Evolutionary conservation across 2,888 invertebrate species (phyloP).

Genomic region (Aelia acuminata): DNA sequence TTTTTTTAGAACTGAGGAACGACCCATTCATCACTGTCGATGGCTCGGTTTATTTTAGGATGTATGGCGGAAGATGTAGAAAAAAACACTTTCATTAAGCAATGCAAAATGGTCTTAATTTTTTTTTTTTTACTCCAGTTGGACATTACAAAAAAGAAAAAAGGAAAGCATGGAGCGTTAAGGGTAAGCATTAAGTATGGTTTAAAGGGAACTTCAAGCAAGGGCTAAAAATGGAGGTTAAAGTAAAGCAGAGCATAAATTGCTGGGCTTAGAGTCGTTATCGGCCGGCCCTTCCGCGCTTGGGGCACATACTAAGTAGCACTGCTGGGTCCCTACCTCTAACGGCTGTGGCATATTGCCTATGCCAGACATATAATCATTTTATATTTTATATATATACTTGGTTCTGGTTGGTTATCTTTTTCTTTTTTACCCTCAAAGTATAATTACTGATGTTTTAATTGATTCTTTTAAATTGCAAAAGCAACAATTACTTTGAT

Average conservation of each 20-base stretch:
- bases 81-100: too few relatives aligned
- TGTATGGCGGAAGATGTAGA: too few relatives aligned
- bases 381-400: neutral
- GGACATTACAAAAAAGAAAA: neutral
- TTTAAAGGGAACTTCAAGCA: neutral
- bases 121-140: neutral
- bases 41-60: too few relatives aligned
- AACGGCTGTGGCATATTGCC: neutral
- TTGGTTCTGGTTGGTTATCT: too few relatives aligned
- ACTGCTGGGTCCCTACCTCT: neutral
- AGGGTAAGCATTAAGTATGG: neutral
- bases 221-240: neutral
- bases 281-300: neutral
- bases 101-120: too few relatives aligned
- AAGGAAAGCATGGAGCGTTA: neutral
- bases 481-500: too few relatives aligned
- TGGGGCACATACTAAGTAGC: constrained; percentile 2
- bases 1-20: too few relatives aligned
- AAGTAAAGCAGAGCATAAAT: constrained; percentile 25
- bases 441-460: too few relatives aligned
- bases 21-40: too few relatives aligned
- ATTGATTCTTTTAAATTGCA: too few relatives aligned
- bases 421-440: too few relatives aligned
- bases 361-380: neutral
- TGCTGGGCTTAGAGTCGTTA: constrained; percentile 1